A percentile compares a stretch with the other conserved stretches of the same genome.
phyloP scores from a whole-genome alignment of 2,797 vertebrate genomes.

The Rhynchotus rufescens region DNA sequence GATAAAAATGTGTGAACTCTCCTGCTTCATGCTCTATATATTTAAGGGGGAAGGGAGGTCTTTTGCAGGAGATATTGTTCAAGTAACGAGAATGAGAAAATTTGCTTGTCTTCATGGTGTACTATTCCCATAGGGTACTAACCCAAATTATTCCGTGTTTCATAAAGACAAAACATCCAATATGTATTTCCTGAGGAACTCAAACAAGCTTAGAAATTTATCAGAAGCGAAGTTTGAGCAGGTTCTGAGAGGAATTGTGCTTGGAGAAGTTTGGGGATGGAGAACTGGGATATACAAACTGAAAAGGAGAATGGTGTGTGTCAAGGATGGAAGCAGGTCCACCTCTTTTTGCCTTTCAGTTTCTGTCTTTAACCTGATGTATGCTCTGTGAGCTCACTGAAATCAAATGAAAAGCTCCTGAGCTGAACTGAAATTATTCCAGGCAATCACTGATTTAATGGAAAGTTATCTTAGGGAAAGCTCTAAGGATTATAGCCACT shows the following conservation, averaged over 20 bases:
- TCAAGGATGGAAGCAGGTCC: not conserved
- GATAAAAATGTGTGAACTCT: not conserved
- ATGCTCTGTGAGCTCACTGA: not conserved
- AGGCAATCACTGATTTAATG: not conserved
- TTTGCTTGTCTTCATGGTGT: not conserved
- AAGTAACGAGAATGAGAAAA: not conserved
- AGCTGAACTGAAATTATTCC: not conserved
- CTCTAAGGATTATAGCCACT: not conserved
- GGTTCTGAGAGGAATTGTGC: not conserved
- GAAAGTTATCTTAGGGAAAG: not conserved
- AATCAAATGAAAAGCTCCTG: not conserved
- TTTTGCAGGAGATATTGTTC: not conserved
- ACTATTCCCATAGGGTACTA: not conserved
- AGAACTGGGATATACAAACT: not conserved
- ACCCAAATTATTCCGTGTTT: not conserved
- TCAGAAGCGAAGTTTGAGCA: not conserved
- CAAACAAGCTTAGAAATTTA: not conserved
- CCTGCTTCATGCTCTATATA: not conserved
- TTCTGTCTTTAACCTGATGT: not conserved
- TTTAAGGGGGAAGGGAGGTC: not conserved
- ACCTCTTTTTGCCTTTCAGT: not conserved
- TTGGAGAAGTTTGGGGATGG: not conserved
- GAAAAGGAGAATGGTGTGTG: not conserved
- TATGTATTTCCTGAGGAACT: not conserved
- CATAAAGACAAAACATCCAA: not conserved